These are phyloP conservation scores for Harpagifer antarcticus DNA, from an alignment of 2,797 vertebrate species.

Conservation along the genomic window DNA sequence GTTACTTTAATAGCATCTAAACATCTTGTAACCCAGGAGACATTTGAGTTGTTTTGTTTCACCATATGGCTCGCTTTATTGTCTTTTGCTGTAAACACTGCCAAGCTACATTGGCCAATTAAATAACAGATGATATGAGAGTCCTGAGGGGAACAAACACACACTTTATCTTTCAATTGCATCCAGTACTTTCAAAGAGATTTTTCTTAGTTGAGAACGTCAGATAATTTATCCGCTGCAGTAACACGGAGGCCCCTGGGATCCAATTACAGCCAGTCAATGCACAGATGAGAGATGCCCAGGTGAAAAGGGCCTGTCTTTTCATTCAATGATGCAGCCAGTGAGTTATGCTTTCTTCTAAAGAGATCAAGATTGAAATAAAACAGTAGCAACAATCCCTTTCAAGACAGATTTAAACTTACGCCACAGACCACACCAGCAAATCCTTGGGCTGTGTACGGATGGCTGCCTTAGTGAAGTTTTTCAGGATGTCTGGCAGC, in stretches of 20 bases:
- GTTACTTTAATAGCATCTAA: constrained; percentile 43
- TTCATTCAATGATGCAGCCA: constrained; percentile 8
- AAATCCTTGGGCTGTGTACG: constrained; percentile 93
- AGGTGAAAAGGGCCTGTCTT: constrained; percentile 41
- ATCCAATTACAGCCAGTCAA: constrained; percentile 66
- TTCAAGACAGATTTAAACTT: constrained; percentile 69
- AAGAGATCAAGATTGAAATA: constrained; percentile 27
- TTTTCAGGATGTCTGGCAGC: constrained; percentile 93
- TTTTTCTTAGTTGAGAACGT: constrained; percentile 29
- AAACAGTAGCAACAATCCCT: constrained; percentile 9
- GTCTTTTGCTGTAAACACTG: constrained; percentile 41
- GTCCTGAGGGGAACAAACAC: constrained; percentile 6
- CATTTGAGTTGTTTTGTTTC: constrained; percentile 26
- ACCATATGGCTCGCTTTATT: constrained; percentile 39
- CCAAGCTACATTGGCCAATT: constrained; percentile 29
- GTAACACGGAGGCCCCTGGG: constrained; percentile 41
- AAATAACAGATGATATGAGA: constrained; percentile 19
- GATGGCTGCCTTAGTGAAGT: constrained; percentile 96
- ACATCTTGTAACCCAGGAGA: constrained; percentile 45
- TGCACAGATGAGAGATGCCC: constrained; percentile 31
- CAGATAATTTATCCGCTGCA: constrained; percentile 42
- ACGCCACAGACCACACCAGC: constrained; percentile 93
- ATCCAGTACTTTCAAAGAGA: constrained; percentile 20
- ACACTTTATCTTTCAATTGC: constrained; percentile 13
- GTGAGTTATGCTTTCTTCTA: constrained; percentile 27